phyloP scores from a whole-genome alignment of 2,113 vertebrate genomes.

The Vireo altiloquus region DNA sequence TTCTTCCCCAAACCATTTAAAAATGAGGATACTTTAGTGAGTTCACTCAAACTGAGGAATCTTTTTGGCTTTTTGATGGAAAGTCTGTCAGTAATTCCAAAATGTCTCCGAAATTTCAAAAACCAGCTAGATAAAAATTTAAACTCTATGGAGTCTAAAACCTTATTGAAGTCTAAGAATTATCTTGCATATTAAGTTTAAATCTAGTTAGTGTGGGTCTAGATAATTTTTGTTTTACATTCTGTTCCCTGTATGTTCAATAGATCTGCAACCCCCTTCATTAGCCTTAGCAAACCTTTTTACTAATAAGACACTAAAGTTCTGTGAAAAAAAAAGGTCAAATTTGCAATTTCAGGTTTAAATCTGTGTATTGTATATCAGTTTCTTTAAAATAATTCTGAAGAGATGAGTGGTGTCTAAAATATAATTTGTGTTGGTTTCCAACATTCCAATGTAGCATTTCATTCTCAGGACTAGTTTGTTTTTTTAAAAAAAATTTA shows the following conservation, averaged over 20 bases:
- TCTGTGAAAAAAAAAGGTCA: background rate
- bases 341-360: background rate
- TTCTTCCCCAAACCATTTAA: background rate
- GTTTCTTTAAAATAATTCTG: background rate
- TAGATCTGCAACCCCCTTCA: background rate
- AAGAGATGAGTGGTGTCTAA: background rate
- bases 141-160: background rate
- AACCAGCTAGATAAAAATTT: background rate
- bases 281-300: background rate
- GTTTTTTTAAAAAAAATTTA: background rate
- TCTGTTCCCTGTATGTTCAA: background rate
- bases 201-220: background rate
- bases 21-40: background rate
- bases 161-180: background rate
- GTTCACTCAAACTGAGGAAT: background rate
- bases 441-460: background rate
- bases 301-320: background rate
- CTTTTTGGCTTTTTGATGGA: background rate
- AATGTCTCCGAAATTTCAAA: background rate
- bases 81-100: background rate
- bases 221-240: background rate
- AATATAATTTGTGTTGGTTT: background rate
- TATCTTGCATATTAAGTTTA: background rate
- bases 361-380: background rate
- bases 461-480: background rate